A percentile compares a stretch with the other conserved stretches of the same genome.
Evolutionary conservation across 1,140 invertebrate species (phyloP).

Genomic region (Ericerus pela): DNA sequence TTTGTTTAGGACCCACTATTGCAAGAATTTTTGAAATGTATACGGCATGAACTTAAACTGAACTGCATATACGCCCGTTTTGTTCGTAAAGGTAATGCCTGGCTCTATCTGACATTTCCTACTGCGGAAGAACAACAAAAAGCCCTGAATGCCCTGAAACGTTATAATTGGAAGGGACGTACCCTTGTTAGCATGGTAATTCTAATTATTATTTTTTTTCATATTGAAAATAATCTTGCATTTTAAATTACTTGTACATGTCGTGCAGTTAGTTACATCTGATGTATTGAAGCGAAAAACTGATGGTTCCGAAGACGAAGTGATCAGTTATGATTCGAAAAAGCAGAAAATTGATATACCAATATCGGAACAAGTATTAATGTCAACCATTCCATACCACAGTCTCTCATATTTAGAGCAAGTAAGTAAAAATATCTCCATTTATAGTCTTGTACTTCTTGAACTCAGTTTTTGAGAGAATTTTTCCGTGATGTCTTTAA

Average conservation of each 20-base stretch:
- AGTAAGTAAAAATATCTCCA: constrained; percentile 15
- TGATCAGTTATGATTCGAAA: constrained; percentile 11
- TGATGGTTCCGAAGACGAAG: constrained; percentile 12
- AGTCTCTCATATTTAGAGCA: constrained; percentile 23
- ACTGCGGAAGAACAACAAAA: constrained; percentile 49
- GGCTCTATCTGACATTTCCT: constrained; percentile 61
- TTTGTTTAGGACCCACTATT: constrained; percentile 21
- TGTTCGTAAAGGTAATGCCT: constrained; percentile 32
- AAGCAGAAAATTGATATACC: constrained; percentile 22
- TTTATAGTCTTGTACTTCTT: too few species aligned
- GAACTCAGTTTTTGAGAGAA: too few species aligned
- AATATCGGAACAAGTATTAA: constrained; percentile 23
- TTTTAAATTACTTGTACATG: background rate
- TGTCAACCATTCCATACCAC: constrained; percentile 22
- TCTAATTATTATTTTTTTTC: background rate
- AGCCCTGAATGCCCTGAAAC: constrained; percentile 52
- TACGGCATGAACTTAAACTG: constrained; percentile 22
- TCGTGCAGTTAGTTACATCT: constrained; percentile 21
- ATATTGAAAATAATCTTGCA: background rate
- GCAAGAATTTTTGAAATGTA: constrained; percentile 24
- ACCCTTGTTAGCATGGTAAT: constrained; percentile 30
- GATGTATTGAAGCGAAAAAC: constrained; percentile 19
- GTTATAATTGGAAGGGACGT: constrained; percentile 52
- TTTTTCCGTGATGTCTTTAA: too few species aligned
- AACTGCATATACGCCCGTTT: constrained; percentile 23